Base-by-base conservation (phyloP, 92 coral and sea anemone species). In the Micromussa lordhowensis region DNA sequence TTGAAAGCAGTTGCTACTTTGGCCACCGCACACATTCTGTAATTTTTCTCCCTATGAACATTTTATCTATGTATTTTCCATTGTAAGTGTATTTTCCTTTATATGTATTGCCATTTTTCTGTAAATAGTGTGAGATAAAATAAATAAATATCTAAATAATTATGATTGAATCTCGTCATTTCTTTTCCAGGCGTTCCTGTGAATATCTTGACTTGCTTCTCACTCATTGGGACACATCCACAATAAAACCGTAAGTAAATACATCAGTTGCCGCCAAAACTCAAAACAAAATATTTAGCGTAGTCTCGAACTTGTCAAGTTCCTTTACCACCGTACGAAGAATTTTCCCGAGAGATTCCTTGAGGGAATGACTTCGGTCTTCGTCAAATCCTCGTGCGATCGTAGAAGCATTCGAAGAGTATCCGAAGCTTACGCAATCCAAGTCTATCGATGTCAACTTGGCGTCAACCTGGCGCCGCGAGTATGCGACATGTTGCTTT, bases 201-300 rank as follows among this genome's bases (percentile, higher is more conserved):
- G 94, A 92, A 63, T 95, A 97, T 66, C 44, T 97, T 58, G 85
- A 85, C 63, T 91, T 97, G 32, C 31, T 94, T 61, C 92, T 97
- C 66, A 93, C 91, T 57, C 82, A 80, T 54, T 97, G 99, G 99
- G 96, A 96, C 16, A 93, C 95, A 24, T 93, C 95, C 34, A 92
- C 91, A 15, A 90, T 97, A 30, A 97, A 91, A 94, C 87, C 94
- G 99, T 97, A 90, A 94, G 96, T 88, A 31, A 5, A 17, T 17
- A 75, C 28, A 35, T 18, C n/a, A 48, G 15, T 61, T 61, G 68
- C 68, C 68, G n/a, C 26, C 5, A 61, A 61, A 61, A 61, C 10
- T 2, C 5, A 58, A 58, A 58, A 58, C 64, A 58, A 19, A 58
- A 58, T 22, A 17, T 40, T 40, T 6, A 17, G 24, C 21, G 63